Base-by-base conservation (phyloP, 2,797 vertebrate species). In the Brachyalestes nurse region DNA sequence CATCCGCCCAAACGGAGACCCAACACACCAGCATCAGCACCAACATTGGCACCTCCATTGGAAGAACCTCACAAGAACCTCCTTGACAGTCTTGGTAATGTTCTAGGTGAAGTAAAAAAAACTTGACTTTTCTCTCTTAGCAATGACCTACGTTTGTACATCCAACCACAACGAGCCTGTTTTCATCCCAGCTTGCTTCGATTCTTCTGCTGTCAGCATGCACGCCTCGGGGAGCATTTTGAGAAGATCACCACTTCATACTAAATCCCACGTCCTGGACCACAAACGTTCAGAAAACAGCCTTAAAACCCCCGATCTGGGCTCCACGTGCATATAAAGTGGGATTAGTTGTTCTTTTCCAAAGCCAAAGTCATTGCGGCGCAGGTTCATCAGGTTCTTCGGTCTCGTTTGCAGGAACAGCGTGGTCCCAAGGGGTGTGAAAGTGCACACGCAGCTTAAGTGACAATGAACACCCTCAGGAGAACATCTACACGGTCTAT, bases 1-100 rank as follows among this genome's bases (percentile, higher is more conserved):
- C 97, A 89, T 98, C 96, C 60, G 95, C 95, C 95, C 95, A 96
- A 77, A 95, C 96, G 84, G 92, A 94, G 87, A 95, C 93, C 89
- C 96, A 96, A 84, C 94, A 95, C 88, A 96, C 92, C 88, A 95
- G 82, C 89, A 92, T 91, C 87, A 96, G 93, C 91, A 89, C 88
- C 81, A 90, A 84, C 91, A 88, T 89, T 81, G 90, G 86, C 88
- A 96, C 90, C 92, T 95, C 94, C 94, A 95, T 94, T 19, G 69
- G 79, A 64, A 69, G 40, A 12, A 14, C 34, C 38, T 5, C 57
- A 9, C 57, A 8, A 25, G 21, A 25, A 25, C 57, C n/a, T 60
- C 21, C 57, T 60, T 23, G 71, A 80, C 34, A 65, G 69, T 83
- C 19, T 66, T 53, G 7, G n/a, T n/a, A 66, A 34, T 34, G 34